Conservation (phyloP, 2,797 vertebrate species). For the Hydrolagus colliei region DNA sequence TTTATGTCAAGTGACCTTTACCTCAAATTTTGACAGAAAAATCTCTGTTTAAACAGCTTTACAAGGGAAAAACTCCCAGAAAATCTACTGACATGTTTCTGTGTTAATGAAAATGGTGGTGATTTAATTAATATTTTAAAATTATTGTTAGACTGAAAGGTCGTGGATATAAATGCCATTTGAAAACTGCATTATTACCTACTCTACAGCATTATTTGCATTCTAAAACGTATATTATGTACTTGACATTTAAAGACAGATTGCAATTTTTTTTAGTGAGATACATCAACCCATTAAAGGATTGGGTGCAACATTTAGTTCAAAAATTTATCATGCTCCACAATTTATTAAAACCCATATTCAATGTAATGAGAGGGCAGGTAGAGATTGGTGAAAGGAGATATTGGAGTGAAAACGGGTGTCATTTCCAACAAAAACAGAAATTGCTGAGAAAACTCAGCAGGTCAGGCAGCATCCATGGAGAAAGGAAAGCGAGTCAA, state of each 20-base stretch:
- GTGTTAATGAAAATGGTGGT: slow-evolving; percentile 42
- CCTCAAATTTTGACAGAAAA: slow-evolving; percentile 26
- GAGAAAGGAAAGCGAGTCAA: no score
- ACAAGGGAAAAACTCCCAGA: neutral
- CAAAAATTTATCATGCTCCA: neutral
- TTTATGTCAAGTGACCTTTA: slow-evolving; percentile 31
- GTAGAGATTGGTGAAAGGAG: neutral
- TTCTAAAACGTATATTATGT: slow-evolving; percentile 45
- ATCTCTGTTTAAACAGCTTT: slow-evolving; percentile 22
- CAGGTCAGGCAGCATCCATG: no score
- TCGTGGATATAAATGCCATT: slow-evolving; percentile 54
- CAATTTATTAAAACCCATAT: slow-evolving; percentile 10
- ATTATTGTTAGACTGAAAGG: slow-evolving; percentile 53
- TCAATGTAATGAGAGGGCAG: neutral
- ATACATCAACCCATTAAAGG: slow-evolving; percentile 20
- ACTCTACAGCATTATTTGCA: slow-evolving; percentile 43
- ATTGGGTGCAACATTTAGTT: neutral
- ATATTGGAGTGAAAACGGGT: neutral
- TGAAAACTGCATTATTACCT: slow-evolving; percentile 47
- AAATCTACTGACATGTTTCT: slow-evolving; percentile 25
- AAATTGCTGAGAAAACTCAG: no score
- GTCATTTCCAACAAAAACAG: neutral
- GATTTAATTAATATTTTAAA: slow-evolving; percentile 56
- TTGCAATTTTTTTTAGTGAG: slow-evolving; percentile 43
- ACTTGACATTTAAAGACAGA: slow-evolving; percentile 50